phyloP scores from a whole-genome alignment of 2,888 invertebrate genomes.

The Cartodere bifasciata region DNA sequence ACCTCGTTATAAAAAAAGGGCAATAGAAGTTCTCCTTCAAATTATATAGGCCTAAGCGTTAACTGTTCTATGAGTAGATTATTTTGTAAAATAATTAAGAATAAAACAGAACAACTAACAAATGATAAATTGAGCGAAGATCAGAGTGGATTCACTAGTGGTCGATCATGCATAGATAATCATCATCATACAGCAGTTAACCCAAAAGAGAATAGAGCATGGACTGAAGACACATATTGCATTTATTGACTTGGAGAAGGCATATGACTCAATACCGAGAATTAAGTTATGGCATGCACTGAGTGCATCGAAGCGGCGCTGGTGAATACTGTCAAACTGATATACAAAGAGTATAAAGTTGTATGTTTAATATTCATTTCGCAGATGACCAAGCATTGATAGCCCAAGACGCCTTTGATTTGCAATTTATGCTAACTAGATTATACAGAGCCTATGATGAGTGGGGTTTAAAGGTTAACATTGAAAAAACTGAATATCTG shows the following conservation, averaged over 20 bases:
- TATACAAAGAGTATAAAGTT: too few species aligned
- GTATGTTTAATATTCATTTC: slow-evolving; percentile 6
- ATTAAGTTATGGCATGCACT: too few species aligned
- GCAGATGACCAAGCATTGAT: slow-evolving; percentile 9
- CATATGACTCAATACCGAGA: slow-evolving; percentile 3
- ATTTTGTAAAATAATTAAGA: slow-evolving; percentile 3
- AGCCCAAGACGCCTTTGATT: slow-evolving; percentile 7
- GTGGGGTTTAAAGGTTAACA: slow-evolving; percentile 8
- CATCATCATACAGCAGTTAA: slow-evolving; percentile 1
- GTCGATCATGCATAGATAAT: slow-evolving; percentile 7
- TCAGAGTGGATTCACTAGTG: slow-evolving; percentile 6
- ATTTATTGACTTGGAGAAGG: slow-evolving; percentile 4
- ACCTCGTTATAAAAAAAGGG: too few species aligned
- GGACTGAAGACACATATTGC: slow-evolving; percentile 1
- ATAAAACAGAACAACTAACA: not conserved
- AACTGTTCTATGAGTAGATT: too few species aligned
- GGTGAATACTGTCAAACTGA: slow-evolving; percentile 1
- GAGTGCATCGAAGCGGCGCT: too few species aligned
- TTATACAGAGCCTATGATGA: slow-evolving; percentile 8
- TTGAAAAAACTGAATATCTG: slow-evolving; percentile 9
- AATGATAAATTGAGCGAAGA: slow-evolving; percentile 6
- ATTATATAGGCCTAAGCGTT: too few species aligned
- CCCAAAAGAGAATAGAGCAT: not conserved
- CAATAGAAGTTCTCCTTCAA: too few species aligned
- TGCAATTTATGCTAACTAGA: slow-evolving; percentile 8